Evolutionary conservation across 2,113 vertebrate genomes (phyloP), one percentile per base, ranked within the genome.

Genomic region (Brachionichthys hirsutus): DNA sequence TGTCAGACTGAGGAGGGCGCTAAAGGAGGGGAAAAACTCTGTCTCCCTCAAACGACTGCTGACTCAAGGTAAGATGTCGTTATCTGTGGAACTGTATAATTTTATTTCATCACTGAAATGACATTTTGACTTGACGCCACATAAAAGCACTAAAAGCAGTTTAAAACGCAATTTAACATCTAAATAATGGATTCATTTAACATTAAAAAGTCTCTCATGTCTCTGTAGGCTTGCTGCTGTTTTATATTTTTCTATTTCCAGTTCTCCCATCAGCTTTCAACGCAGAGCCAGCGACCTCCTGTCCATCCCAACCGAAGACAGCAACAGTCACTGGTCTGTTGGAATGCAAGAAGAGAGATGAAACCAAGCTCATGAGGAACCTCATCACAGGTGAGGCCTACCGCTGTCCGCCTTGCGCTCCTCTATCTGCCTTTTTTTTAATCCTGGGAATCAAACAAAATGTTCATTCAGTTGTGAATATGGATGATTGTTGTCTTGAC

Each of bases 321-420:
- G 70, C 52, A 14, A 11, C 47, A 1, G 62, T 87, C 15, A 74
- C 77, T 15, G 91, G 92, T 54, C 68, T 93, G 56, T 70, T 94
- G 54, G 89, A 81, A 1, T 94, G 92, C 75, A 87, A 75, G 60
- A 90, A 83, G 63, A 90, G 70, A 78, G 92, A 94, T 0, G 85
- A 93, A 80, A 75, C 64, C 45, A 86, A 76, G 62, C 90, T 94
- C 13, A 77, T 94, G 57, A 93, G 88, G 77, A 89, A 89, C n/a
- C 44, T 94, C n/a, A 81, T 94, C 76, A 91, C 89, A 76, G 93
- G 93, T 94, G 56, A 79, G 49, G 50, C 18, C 14, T 16, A 61
- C 3, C 9, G 2, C 20, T 10, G 12, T 15, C 34, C 1, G 10
- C 16, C 12, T 24, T 9, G 8, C 12, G 42, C 20, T n/a, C 15